Percentiles rank a stretch among this genome's conserved stretches.
Conservation (phyloP, 2,113 vertebrate species). For the Cyphomyrus plagiostoma region DNA sequence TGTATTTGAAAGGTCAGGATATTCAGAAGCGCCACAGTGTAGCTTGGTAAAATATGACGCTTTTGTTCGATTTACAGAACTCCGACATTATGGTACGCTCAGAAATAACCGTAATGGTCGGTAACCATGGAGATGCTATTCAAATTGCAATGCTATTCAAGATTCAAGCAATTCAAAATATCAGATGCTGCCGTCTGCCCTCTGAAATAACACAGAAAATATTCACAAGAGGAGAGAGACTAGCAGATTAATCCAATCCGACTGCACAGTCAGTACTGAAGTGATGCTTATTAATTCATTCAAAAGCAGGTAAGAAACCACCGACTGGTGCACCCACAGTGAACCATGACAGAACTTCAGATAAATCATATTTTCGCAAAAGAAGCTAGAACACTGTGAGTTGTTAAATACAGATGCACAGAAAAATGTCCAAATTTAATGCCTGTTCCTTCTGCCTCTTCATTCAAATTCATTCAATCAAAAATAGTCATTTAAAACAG, state of each 20-base stretch:
- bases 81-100: neutral
- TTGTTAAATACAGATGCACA: neutral
- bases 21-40: neutral
- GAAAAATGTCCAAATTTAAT: neutral
- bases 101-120: neutral
- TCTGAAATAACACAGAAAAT: neutral
- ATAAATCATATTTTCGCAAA: neutral
- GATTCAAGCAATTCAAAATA: neutral
- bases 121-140: constrained; percentile 2
- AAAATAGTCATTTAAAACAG: neutral
- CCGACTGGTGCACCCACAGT: neutral
- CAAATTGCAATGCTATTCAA: neutral
- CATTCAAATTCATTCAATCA: neutral
- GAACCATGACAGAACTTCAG: neutral
- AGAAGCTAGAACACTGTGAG: neutral
- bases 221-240: neutral
- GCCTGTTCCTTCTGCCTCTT: neutral
- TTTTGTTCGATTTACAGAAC: neutral
- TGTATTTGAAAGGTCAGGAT: neutral
- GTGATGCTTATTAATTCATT: neutral
- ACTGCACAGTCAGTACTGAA: neutral
- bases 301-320: neutral
- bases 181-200: neutral
- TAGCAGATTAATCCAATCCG: neutral
- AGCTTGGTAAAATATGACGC: neutral